These are phyloP conservation scores for Pristionchus mayeri DNA, from an alignment of 2,888 invertebrate species.

Conservation along the genomic window DNA sequence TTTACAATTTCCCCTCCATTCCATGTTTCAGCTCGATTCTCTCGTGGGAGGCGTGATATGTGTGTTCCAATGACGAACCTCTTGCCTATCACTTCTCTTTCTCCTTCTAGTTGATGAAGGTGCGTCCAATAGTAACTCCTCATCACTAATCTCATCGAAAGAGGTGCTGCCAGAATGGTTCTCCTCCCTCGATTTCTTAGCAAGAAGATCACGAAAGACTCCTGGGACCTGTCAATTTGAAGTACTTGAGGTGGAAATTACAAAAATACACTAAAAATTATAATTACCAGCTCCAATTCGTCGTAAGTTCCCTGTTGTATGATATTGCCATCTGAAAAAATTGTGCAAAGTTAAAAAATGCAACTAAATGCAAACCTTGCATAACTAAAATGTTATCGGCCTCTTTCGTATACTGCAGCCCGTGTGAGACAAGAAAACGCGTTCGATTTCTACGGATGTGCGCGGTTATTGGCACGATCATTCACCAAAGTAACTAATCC, in stretches of 20 bases:
- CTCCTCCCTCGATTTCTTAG: background rate
- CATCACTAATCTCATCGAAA: background rate
- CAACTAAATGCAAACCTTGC: slow-evolving; percentile 72
- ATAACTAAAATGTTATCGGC: slow-evolving; percentile 92
- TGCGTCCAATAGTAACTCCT: too few species aligned
- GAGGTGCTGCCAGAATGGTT: background rate
- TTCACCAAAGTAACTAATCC: too few species aligned
- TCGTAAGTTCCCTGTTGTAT: slow-evolving; percentile 91
- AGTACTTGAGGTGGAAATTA: background rate
- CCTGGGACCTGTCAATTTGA: background rate
- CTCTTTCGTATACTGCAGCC: slow-evolving; percentile 92
- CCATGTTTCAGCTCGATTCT: too few species aligned
- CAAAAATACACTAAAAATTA: background rate
- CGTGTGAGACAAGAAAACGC: slow-evolving; percentile 92
- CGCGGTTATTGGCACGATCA: too few species aligned
- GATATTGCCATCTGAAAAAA: slow-evolving; percentile 83
- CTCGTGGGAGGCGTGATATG: too few species aligned
- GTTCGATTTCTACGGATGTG: slow-evolving; percentile 79
- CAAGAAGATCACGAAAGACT: background rate
- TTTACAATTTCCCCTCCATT: too few species aligned
- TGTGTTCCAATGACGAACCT: background rate
- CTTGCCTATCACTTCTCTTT: background rate
- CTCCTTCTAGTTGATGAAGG: too few species aligned
- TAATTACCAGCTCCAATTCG: slow-evolving; percentile 80
- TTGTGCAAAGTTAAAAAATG: too few species aligned